Base-by-base conservation (phyloP, 2,888 invertebrate genomes). In the Lithophane semibrunnea region DNA sequence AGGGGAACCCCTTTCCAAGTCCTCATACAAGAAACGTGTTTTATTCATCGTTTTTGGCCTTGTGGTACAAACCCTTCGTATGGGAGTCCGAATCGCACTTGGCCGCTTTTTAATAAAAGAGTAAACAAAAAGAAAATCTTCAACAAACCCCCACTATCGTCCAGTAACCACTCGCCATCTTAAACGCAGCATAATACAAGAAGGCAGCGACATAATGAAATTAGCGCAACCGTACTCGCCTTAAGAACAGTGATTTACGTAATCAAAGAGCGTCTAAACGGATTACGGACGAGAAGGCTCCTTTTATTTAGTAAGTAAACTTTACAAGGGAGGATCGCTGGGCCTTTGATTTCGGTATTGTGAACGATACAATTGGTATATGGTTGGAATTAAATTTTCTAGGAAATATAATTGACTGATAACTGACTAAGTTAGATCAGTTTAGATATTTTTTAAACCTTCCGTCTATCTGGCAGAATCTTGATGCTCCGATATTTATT, bases 231-330 rank as follows among this genome's bases (percentile, higher is more conserved):
- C 87, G 90, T 64, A 88, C 88, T 88, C 90, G 92, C 89, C 92
- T 92, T 94, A 94, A 94, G 94, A 93, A 92, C 91, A 89, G 91
- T 92, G 94, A 94, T 94, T 94, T 93, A 93, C 92, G 91, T 93
- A 95, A 95, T 96, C 95, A 96, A 96, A 95, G 94, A 93, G 91
- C 92, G 89, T 79, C 89, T 93, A 93, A 94, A 92, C 89, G 90
- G 91, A 92, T 93, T 88, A 77, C 81, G 60, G 75, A 49, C 80
- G 84, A 82, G 83, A 84, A 86, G 82, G 87, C 82, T 80, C 81
- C 86, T 87, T 88, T 86, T 86, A 88, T 89, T 86, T 87, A 86
- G 83, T 80, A 87, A 83, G 79, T 82, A 79, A 80, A 86, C 80
- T 89, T 77, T 71, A 76, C 52, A 82, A 66, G 60, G 3, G 75